Evolutionary conservation across 2,888 invertebrate species (phyloP).

Genomic region (Cheilosia vulpina): DNA sequence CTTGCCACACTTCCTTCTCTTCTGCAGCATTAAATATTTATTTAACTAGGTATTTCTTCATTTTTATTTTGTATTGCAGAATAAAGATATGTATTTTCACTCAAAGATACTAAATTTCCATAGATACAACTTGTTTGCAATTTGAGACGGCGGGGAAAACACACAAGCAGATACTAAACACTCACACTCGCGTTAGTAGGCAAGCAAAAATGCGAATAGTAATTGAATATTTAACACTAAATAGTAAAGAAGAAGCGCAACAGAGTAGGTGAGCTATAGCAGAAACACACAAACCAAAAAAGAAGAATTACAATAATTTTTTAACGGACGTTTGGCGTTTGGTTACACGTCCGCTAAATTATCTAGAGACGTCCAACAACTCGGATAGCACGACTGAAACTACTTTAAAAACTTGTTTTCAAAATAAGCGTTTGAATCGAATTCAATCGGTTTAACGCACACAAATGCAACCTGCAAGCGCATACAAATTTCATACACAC

Average conservation of each 20-base stretch:
- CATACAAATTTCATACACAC: constrained; percentile 40
- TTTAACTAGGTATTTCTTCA: constrained; percentile 1
- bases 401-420: constrained; percentile 83
- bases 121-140: constrained; percentile 66
- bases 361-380: constrained; percentile 80
- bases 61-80: not conserved
- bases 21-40: constrained; percentile 17
- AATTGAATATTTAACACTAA: constrained; percentile 31
- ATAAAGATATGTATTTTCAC: constrained; percentile 45
- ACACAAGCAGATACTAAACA: constrained; percentile 12
- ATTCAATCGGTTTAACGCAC: constrained; percentile 74
- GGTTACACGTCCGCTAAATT: constrained; percentile 38
- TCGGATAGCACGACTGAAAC: constrained; percentile 82
- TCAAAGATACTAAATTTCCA: constrained; percentile 58
- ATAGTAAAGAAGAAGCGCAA: constrained; percentile 13
- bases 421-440: constrained; percentile 74
- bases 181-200: constrained; percentile 19
- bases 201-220: constrained; percentile 35
- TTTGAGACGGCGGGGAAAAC: constrained; percentile 54
- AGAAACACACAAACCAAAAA: not conserved
- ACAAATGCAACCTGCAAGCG: constrained; percentile 50
- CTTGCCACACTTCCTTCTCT: constrained; percentile 65
- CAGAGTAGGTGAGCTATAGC: constrained; percentile 6
- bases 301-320: constrained; percentile 26
- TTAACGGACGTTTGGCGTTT: constrained; percentile 62